These are phyloP conservation scores for Fregetta grallaria DNA, from an alignment of 2,113 vertebrate genomes.

Conservation along the genomic window DNA sequence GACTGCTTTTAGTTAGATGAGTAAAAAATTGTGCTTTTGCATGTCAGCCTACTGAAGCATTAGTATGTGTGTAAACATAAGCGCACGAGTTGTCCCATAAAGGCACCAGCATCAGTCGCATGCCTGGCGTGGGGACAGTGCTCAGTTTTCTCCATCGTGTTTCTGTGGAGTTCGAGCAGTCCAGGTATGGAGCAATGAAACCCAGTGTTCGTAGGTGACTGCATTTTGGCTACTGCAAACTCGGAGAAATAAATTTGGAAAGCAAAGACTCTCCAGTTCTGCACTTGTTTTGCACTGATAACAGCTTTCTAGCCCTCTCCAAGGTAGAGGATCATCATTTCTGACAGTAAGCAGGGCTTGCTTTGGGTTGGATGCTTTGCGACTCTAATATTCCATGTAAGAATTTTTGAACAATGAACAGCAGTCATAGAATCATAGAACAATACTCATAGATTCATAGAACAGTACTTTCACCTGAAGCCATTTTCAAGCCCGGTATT, in stretches of 20 bases:
- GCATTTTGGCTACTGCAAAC: background rate
- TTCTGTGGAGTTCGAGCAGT: background rate
- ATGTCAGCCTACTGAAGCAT: background rate
- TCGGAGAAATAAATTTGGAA: background rate
- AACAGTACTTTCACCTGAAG: background rate
- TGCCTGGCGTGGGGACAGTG: background rate
- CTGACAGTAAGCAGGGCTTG: background rate
- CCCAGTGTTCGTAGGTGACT: background rate
- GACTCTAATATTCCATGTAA: background rate
- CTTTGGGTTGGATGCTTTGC: background rate
- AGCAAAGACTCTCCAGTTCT: background rate
- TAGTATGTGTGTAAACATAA: background rate
- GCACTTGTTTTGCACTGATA: background rate
- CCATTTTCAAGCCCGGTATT: background rate
- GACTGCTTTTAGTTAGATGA: background rate
- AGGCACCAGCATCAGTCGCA: fast-evolving
- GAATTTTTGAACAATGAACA: background rate
- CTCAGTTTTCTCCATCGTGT: background rate
- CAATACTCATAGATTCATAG: no score
- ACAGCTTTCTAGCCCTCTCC: background rate
- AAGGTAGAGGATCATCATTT: background rate
- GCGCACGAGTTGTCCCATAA: fast-evolving
- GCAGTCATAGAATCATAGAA: no score
- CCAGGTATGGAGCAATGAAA: background rate
- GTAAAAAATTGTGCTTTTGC: background rate